These are phyloP conservation scores for Helleia helle DNA, from an alignment of 2,888 invertebrate genomes.

Conservation along the genomic window DNA sequence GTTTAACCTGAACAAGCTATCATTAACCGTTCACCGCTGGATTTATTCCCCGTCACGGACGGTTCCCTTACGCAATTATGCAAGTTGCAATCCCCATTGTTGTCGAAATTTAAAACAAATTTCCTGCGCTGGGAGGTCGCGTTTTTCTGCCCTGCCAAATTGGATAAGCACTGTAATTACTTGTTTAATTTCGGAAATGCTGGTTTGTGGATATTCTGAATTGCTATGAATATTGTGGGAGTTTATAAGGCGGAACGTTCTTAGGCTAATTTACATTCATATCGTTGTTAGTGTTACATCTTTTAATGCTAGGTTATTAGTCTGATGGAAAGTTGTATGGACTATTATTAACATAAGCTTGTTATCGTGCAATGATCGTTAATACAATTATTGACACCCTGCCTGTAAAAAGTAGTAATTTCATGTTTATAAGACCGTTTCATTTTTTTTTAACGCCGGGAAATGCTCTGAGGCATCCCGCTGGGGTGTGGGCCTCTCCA, in stretches of 20 bases:
- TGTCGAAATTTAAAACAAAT: slow-evolving; percentile 74
- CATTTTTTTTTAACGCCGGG: no score
- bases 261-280: slow-evolving; percentile 26
- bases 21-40: slow-evolving; percentile 63
- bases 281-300: slow-evolving; percentile 18
- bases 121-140: slow-evolving; percentile 67
- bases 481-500: no score
- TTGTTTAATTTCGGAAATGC: slow-evolving; percentile 44
- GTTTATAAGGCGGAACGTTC: slow-evolving; percentile 50
- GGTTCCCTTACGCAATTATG: slow-evolving; percentile 63
- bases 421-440: no score
- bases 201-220: slow-evolving; percentile 49
- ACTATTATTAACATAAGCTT: no score
- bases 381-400: no score
- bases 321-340: slow-evolving; percentile 2
- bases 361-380: no score
- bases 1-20: slow-evolving; percentile 51
- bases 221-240: slow-evolving; percentile 36
- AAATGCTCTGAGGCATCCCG: no score
- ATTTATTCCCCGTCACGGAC: slow-evolving; percentile 64
- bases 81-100: slow-evolving; percentile 65
- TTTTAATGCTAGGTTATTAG: background rate
- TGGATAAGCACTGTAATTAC: slow-evolving; percentile 72
- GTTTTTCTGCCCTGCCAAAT: slow-evolving; percentile 69
- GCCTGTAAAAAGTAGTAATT: no score